Conservation (phyloP, 2,888 invertebrate genomes). For the Oscheius sp. region DNA sequence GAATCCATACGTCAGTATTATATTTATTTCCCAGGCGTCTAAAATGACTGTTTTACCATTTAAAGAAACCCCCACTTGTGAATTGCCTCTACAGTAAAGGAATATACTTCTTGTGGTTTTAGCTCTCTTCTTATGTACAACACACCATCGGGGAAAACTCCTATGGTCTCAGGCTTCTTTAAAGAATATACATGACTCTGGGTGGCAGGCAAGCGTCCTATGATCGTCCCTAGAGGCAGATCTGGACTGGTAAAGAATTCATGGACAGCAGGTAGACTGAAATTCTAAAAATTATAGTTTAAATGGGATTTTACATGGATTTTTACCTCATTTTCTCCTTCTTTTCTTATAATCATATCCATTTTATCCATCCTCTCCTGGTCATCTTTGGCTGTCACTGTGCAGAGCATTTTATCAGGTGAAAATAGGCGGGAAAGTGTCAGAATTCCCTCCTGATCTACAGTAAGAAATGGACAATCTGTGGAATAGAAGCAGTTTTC, state of each 20-base stretch:
- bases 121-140: slow-evolving; percentile 24
- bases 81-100: slow-evolving; percentile 20
- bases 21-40: slow-evolving; percentile 11
- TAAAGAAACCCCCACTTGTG: slow-evolving; percentile 16
- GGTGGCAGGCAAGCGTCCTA: slow-evolving; percentile 20
- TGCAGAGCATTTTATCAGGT: slow-evolving; percentile 25
- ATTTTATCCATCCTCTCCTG: slow-evolving; percentile 15
- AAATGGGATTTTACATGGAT: background rate
- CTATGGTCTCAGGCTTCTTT: background rate
- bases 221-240: slow-evolving; percentile 4
- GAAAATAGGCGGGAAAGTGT: background rate
- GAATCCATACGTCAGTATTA: slow-evolving; percentile 14
- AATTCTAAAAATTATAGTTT: slow-evolving; percentile 12
- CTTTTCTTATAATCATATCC: slow-evolving; percentile 1
- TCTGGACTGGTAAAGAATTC: slow-evolving; percentile 8
- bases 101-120: background rate
- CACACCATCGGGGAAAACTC: slow-evolving; percentile 36
- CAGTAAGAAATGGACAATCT: slow-evolving; percentile 19
- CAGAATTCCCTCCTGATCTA: slow-evolving; percentile 12
- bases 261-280: background rate
- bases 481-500: slow-evolving; percentile 20
- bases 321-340: background rate
- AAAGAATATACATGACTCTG: background rate
- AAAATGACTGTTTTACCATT: background rate
- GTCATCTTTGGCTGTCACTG: background rate